These are phyloP conservation scores for Oenanthe melanoleuca DNA, from an alignment of 2,113 vertebrate species.

Conservation along the genomic window DNA sequence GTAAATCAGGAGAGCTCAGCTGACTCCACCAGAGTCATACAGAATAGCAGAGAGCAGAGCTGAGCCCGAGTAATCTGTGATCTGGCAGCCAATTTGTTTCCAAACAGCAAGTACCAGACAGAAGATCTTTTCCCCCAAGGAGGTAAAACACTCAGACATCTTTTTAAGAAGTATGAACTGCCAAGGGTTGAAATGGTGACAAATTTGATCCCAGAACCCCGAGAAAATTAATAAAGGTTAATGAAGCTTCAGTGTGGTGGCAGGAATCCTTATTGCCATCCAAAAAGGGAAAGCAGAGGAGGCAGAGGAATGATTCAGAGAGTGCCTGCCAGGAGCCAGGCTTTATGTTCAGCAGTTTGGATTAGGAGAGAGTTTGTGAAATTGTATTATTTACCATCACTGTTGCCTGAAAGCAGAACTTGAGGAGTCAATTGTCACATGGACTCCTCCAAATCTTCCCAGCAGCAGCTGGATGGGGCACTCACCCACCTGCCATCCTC, in stretches of 20 bases:
- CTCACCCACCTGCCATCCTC: not conserved
- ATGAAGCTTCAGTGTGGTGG: slow-evolving; percentile 48
- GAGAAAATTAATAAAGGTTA: slow-evolving; percentile 66
- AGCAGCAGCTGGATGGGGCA: not conserved
- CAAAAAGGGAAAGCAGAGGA: slow-evolving; percentile 58
- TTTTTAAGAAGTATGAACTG: slow-evolving; percentile 19
- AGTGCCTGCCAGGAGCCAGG: slow-evolving; percentile 24
- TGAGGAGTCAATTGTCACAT: not conserved
- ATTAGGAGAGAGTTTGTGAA: not conserved
- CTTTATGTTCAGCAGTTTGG: slow-evolving; percentile 4
- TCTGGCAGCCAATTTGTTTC: slow-evolving; percentile 56
- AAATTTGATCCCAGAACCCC: slow-evolving; percentile 20
- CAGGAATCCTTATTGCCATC: slow-evolving; percentile 18
- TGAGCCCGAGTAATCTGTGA: not conserved
- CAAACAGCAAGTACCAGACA: slow-evolving; percentile 35
- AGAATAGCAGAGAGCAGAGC: not conserved
- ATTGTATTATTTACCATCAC: not conserved
- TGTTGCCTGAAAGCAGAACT: not conserved
- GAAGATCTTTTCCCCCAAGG: slow-evolving; percentile 1
- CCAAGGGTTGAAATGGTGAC: slow-evolving; percentile 38
- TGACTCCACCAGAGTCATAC: not conserved
- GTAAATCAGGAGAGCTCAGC: not conserved
- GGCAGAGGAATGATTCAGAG: slow-evolving; percentile 55
- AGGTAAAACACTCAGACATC: slow-evolving; percentile 30
- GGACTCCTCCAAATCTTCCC: not conserved